Conservation (phyloP, 2,888 invertebrate species). For the Drosophila rellima region DNA sequence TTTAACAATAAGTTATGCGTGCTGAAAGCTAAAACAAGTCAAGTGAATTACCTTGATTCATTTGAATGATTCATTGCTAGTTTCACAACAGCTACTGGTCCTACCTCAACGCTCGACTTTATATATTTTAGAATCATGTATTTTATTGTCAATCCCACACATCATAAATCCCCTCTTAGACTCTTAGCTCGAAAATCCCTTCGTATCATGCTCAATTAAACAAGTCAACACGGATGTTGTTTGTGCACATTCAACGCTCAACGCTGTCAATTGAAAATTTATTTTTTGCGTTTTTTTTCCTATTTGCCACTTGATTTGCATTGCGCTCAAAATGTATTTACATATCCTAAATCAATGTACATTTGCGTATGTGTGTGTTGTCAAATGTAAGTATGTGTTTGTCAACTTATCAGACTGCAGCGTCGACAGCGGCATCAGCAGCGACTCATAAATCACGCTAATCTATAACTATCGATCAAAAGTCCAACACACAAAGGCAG, state of each 20-base stretch:
- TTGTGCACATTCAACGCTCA: conserved; percentile 33
- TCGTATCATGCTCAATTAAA: conserved; percentile 60
- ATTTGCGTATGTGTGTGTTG: neutral
- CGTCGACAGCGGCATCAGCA: conserved; percentile 30
- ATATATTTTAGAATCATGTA: conserved; percentile 1
- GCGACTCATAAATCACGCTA: conserved; percentile 74
- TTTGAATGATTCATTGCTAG: neutral
- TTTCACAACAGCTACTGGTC: neutral
- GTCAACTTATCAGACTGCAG: conserved; percentile 41
- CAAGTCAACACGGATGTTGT: conserved; percentile 65
- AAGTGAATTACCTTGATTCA: neutral
- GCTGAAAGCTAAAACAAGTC: neutral
- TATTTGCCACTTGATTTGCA: conserved; percentile 75
- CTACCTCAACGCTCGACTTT: conserved; percentile 16
- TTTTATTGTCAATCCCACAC: conserved; percentile 23
- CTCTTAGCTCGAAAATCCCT: conserved; percentile 33
- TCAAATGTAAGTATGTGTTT: conserved; percentile 28
- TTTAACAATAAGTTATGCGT: neutral
- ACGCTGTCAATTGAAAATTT: conserved; percentile 48
- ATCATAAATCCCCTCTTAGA: conserved; percentile 11
- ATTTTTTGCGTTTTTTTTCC: conserved; percentile 40
- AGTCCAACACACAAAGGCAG: conserved; percentile 38
- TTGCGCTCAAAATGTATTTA: conserved; percentile 70
- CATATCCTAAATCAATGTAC: conserved; percentile 44
- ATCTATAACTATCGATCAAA: conserved; percentile 80